phyloP scores from a whole-genome alignment of 2,113 vertebrate genomes.

The Syrrhaptes paradoxus region DNA sequence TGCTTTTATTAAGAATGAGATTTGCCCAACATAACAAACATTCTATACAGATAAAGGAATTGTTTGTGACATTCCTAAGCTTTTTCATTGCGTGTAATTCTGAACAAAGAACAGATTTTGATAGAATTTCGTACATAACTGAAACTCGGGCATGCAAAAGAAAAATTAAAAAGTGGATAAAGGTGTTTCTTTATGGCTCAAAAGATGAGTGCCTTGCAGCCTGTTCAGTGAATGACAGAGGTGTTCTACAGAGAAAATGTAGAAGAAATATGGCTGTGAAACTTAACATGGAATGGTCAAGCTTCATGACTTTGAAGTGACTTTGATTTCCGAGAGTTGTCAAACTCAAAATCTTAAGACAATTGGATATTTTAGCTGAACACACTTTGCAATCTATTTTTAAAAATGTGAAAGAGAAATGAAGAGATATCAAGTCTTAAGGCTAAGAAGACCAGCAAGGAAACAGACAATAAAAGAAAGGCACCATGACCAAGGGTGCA shows the following conservation, averaged over 20 bases:
- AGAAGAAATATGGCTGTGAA: neutral
- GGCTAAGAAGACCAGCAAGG: neutral
- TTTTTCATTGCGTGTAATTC: neutral
- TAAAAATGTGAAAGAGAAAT: neutral
- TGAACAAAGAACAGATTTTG: neutral
- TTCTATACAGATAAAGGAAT: neutral
- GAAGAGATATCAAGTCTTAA: neutral
- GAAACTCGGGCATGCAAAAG: neutral
- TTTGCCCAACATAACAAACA: neutral
- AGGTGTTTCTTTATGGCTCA: neutral
- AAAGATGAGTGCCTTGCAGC: neutral
- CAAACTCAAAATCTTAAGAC: neutral
- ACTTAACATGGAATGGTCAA: neutral
- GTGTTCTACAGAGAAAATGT: neutral
- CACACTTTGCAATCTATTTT: neutral
- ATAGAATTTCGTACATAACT: neutral
- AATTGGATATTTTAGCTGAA: neutral
- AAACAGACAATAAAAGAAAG: neutral
- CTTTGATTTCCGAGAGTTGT: neutral
- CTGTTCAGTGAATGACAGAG: neutral
- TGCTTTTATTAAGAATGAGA: neutral
- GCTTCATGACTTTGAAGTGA: fast-evolving
- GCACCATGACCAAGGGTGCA: neutral
- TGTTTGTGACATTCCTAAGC: neutral
- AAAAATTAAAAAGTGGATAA: neutral